Evolutionary conservation across 2,888 invertebrate genomes (phyloP).

Genomic region (Gisinianus flammeolus): DNA sequence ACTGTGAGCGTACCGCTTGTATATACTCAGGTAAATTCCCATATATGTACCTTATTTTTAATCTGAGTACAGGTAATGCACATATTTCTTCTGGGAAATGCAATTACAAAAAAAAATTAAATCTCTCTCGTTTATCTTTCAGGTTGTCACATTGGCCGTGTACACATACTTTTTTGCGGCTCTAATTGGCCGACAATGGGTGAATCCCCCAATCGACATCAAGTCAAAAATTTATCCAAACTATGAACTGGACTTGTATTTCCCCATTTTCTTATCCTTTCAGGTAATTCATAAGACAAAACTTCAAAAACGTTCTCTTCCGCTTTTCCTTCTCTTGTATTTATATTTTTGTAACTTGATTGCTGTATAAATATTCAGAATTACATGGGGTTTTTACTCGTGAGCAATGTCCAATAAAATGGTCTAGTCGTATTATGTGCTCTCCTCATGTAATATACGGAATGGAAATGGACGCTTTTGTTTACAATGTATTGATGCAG

Average conservation of each 20-base stretch:
- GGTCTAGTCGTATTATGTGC: no score
- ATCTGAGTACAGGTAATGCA: background rate
- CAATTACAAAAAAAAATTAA: background rate
- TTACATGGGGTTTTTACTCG: no score
- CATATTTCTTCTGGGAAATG: background rate
- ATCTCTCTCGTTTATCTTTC: slow-evolving; percentile 59
- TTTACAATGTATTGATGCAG: no score
- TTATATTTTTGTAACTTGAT: no score
- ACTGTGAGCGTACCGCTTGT: slow-evolving; percentile 91
- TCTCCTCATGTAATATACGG: no score
- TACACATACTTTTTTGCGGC: slow-evolving; percentile 91
- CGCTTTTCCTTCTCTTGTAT: background rate
- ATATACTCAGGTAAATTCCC: slow-evolving; percentile 79
- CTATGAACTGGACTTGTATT: slow-evolving; percentile 73
- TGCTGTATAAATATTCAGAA: no score
- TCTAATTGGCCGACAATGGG: slow-evolving; percentile 84
- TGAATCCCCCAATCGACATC: slow-evolving; percentile 64
- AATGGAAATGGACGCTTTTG: no score
- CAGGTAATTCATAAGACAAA: slow-evolving; percentile 75
- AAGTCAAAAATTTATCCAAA: slow-evolving; percentile 65
- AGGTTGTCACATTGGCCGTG: slow-evolving; percentile 91
- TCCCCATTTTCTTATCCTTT: slow-evolving; percentile 87
- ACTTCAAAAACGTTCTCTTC: background rate
- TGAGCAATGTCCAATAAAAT: no score
- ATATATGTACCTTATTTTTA: background rate